Base-by-base conservation (phyloP, 2,888 invertebrate species). In the Azorinus chamasolen region DNA sequence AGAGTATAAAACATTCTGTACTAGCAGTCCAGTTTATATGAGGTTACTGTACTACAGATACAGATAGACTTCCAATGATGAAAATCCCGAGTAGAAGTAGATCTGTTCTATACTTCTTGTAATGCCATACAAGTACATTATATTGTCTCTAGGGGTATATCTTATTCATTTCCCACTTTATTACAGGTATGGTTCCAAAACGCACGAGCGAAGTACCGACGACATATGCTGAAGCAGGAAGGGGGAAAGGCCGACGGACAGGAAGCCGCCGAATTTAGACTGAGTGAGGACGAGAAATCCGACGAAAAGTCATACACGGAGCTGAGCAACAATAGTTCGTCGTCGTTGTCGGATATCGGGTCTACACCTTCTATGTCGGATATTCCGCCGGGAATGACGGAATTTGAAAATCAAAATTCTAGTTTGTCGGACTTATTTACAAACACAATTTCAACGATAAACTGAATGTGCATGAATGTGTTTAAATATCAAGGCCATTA, bases 151-250 rank as follows among this genome's bases (percentile, higher is more conserved):
- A n/a, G n/a, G n/a, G n/a, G n/a, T n/a, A n/a, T n/a, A n/a, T n/a
- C n/a, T n/a, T n/a, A 32, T 6, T 32, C 10, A 32, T 32, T 32
- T 32, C 10, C 10, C 32, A 6, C 41, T 14, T 76, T 18, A 54
- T 75, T 82, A 48, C 95, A 99, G 98, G 99, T 99, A 1, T 99
- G 99, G 99, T 99, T 99, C 93, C 99, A 99, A 95, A 99, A 99
- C 93, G 99, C 99, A 0, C 95, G 99, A 57, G 99, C 99, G 43
- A 99, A 99, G 94, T 99, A 98, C 97, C 95, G 99, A 84, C 95
- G 99, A 58, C 98, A 96, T 95, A 96, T 97, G 93, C 68, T 89
- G 55, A 88, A 86, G 61, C 87, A 87, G 62, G 86, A 88, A 39
- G 55, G 70, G 58, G 58, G 63, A 12, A 74, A 83, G 57, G 45